phyloP scores from a whole-genome alignment of 1,140 invertebrate genomes.

The Drosophila ercepeae region DNA sequence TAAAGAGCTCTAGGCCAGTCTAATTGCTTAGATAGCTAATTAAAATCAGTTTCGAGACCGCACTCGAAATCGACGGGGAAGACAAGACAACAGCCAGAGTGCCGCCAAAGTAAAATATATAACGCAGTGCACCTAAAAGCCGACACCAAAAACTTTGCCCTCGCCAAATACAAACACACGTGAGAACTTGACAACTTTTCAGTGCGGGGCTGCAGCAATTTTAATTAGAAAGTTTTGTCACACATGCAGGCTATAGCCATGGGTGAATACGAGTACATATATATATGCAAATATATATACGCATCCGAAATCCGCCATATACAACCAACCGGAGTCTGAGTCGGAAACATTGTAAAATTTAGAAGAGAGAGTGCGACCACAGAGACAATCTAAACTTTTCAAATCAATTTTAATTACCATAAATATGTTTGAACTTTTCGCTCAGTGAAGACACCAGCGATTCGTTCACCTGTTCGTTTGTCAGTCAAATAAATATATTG shows the following conservation, averaged over 20 bases:
- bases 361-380: conserved; percentile 44
- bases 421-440: conserved; percentile 73
- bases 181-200: conserved; percentile 73
- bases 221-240: conserved; percentile 82
- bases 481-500: conserved; percentile 14
- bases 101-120: conserved; percentile 40
- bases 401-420: conserved; percentile 83
- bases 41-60: conserved; percentile 60
- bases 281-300: background rate
- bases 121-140: conserved; percentile 73
- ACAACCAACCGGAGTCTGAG: conserved; percentile 25
- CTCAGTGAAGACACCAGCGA: conserved; percentile 30
- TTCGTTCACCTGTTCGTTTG: conserved; percentile 26
- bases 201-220: conserved; percentile 53
- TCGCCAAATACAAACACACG: conserved; percentile 65
- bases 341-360: conserved; percentile 62
- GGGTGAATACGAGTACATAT: no score
- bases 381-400: conserved; percentile 82
- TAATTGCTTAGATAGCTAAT: conserved; percentile 62
- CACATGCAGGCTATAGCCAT: conserved; percentile 51
- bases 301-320: conserved; percentile 13
- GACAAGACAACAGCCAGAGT: conserved; percentile 6
- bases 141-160: conserved; percentile 61
- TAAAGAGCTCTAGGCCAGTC: conserved; percentile 2
- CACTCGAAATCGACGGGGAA: conserved; percentile 1